These are phyloP conservation scores for Tetranychus cinnabarinus DNA, from an alignment of 1,140 invertebrate species.

Conservation along the genomic window DNA sequence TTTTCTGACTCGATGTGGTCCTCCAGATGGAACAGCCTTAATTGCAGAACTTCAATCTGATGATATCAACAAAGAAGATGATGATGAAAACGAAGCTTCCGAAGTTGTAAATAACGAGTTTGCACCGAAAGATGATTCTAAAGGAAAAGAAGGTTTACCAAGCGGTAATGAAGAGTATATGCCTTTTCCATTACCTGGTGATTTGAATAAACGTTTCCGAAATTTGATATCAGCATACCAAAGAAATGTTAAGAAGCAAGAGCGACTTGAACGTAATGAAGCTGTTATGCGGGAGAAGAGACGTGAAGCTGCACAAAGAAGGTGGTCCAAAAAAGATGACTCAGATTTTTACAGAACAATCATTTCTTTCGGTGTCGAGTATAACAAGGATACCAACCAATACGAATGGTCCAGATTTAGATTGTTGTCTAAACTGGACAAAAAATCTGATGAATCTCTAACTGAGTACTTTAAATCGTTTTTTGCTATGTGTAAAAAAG, in stretches of 20 bases:
- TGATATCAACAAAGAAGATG: conserved; percentile 23
- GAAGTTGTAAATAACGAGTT: background rate
- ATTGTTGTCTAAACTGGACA: conserved; percentile 62
- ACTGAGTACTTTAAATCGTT: conserved; percentile 93
- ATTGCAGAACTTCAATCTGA: conserved; percentile 23
- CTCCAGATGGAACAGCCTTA: conserved; percentile 34
- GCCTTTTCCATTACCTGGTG: conserved; percentile 63
- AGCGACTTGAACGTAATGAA: conserved; percentile 83
- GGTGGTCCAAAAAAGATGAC: conserved; percentile 87
- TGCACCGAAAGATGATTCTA: background rate
- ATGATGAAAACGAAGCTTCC: conserved; percentile 15
- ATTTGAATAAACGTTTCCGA: conserved; percentile 77
- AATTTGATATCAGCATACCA: conserved; percentile 92
- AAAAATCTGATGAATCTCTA: conserved; percentile 77
- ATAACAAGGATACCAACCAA: conserved; percentile 47
- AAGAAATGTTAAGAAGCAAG: conserved; percentile 45
- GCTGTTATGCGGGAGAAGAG: conserved; percentile 49
- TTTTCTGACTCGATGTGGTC: conserved; percentile 74
- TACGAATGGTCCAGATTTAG: conserved; percentile 84
- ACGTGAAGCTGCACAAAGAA: conserved; percentile 40
- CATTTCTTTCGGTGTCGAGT: conserved; percentile 86
- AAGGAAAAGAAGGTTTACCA: background rate
- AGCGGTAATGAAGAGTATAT: background rate
- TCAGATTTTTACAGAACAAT: conserved; percentile 82
- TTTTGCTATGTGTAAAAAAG: conserved; percentile 76